Evolutionary conservation across 1,140 invertebrate genomes (phyloP).

Genomic region (Temnothorax longispinosus): DNA sequence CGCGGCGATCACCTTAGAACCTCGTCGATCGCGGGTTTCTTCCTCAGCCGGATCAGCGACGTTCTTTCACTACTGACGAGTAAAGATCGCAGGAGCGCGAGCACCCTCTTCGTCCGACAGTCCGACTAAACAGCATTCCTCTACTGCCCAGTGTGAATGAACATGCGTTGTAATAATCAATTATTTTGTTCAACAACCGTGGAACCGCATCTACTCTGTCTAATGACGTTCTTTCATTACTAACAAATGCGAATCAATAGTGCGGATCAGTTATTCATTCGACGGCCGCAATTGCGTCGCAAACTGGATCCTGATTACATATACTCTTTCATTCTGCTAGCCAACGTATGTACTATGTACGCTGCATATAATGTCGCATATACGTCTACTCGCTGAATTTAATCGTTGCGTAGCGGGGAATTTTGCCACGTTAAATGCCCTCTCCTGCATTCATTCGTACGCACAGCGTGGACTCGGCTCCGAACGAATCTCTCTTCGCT

Average conservation of each 20-base stretch:
- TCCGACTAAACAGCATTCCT: background rate
- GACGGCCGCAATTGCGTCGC: background rate
- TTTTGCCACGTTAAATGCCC: slow-evolving; percentile 7
- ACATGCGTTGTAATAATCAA: background rate
- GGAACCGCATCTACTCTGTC: background rate
- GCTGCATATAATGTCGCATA: background rate
- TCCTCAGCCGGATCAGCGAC: background rate
- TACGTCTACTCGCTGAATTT: background rate
- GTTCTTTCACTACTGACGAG: background rate
- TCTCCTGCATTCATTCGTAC: background rate
- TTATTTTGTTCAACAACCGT: background rate
- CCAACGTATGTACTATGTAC: background rate
- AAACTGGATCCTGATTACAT: background rate
- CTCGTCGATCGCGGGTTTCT: background rate
- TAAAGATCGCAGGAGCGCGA: background rate
- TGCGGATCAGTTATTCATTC: slow-evolving; percentile 8
- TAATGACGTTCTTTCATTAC: slow-evolving; percentile 19
- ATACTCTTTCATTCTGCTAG: background rate
- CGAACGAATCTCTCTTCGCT: background rate
- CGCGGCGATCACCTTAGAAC: background rate
- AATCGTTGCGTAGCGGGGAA: background rate
- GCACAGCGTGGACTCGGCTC: background rate
- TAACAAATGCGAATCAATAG: background rate
- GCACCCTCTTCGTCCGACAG: background rate
- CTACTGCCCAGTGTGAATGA: too few species aligned